phyloP scores from a whole-genome alignment of 2,888 invertebrate genomes.

The Chymomyza fuscimana region DNA sequence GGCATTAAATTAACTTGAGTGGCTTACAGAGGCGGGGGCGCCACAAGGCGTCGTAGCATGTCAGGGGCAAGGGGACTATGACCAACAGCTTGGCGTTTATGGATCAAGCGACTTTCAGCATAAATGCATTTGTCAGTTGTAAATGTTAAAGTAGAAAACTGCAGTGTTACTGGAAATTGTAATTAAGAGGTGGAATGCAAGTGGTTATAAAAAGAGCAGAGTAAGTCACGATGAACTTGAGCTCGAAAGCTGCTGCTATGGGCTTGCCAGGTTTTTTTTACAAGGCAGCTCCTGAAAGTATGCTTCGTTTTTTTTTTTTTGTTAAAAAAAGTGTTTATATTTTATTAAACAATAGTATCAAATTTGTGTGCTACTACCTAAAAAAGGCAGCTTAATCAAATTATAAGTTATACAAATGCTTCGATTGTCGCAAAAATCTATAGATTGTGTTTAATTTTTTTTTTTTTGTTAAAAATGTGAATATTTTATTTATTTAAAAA shows the following conservation, averaged over 20 bases:
- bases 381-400: no score
- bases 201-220: not conserved
- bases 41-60: not conserved
- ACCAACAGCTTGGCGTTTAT: constrained; percentile 57
- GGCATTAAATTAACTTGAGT: constrained; percentile 64
- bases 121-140: constrained; percentile 41
- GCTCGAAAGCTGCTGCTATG: not conserved
- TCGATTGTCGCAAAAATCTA: no score
- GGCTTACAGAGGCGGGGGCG: constrained; percentile 21
- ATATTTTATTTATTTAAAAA: no score
- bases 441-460: no score
- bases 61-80: constrained; percentile 26
- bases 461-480: no score
- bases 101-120: constrained; percentile 45
- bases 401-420: no score
- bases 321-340: no score
- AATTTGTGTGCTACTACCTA: no score
- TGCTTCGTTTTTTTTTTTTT: no score
- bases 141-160: not conserved
- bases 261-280: no score
- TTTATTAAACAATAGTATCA: no score
- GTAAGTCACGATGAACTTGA: not conserved
- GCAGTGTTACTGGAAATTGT: not conserved
- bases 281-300: no score
- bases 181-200: not conserved